These are phyloP conservation scores for Phrynosoma blainvillii DNA, from an alignment of 2,113 vertebrate genomes.

Conservation along the genomic window DNA sequence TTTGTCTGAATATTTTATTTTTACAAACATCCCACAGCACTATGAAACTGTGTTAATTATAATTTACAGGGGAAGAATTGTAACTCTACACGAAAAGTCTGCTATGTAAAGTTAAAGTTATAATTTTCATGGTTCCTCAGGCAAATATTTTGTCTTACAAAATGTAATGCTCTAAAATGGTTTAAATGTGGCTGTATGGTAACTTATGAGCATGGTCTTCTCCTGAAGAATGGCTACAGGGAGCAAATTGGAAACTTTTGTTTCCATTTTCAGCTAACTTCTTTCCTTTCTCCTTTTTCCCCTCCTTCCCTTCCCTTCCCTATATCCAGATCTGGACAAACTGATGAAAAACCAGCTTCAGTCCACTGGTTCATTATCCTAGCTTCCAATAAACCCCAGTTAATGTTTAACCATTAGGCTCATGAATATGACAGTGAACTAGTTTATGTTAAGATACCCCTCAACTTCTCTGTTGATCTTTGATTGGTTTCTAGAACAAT, in stretches of 20 bases:
- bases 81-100: constrained; percentile 27
- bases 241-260: background rate
- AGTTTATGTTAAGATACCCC: background rate
- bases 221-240: background rate
- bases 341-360: background rate
- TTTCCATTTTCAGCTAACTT: background rate
- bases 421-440: background rate
- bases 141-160: constrained; percentile 20
- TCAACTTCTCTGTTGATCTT: background rate
- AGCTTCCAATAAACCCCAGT: background rate
- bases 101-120: constrained; percentile 37
- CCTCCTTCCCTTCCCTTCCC: background rate
- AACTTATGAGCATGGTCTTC: background rate
- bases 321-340: background rate
- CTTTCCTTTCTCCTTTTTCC: background rate
- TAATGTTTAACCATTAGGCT: background rate
- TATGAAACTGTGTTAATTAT: constrained; percentile 50
- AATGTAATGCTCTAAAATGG: background rate
- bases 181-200: background rate
- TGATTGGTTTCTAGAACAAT: background rate
- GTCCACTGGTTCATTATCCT: background rate
- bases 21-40: constrained; percentile 42
- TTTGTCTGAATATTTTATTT: constrained; percentile 52
- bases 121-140: too few relatives aligned
- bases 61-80: constrained; percentile 48